Evolutionary conservation across 2,888 invertebrate genomes (phyloP), one percentile per base, ranked within the genome.

Genomic region (Pollenia labialis): DNA sequence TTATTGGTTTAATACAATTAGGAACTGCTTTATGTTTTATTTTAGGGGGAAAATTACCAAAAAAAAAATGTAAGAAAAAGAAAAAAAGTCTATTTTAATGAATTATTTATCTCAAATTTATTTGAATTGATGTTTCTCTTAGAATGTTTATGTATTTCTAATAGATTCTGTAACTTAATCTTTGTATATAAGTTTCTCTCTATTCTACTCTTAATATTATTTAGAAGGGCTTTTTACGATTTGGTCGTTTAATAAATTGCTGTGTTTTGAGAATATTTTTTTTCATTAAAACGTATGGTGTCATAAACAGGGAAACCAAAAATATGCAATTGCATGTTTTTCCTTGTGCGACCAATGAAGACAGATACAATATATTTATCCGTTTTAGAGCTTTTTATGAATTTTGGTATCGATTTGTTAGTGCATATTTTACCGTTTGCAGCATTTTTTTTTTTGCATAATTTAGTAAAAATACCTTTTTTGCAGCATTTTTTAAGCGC

Each of bases 91-190:
- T 50, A 32, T 60, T 48, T 75, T 14, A 62, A 75, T 62, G 18
- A 23, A 32, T 32, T 58, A 16, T n/a, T n/a, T 52, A 18, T 60
- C 32, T n/a, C 32, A 77, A 66, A 66, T 54, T 52, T 52, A 9
- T 66, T 10, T 23, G 54, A 56, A 44, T 54, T 44, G 44, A 32
- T 54, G 32, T 42, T 64, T 54, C 14, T 44, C 46, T 56, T 12
- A 44, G 14, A 9, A 42, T 14, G 10, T 44, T 48, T 50, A 23
- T 32, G 6, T 32, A 32, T 32, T 32, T 6, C 12, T 62, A 62
- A 80, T 60, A 50, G 80, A 32, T 71, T 80, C 8, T 60, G 71
- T 12, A 62, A 46, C 52, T 44, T n/a, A 80, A 62, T 62, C 16
- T 68, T n/a, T n/a, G n/a, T n/a, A 62, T 54, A 54, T 62, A n/a